A percentile compares a stretch with the other conserved stretches of the same genome.
phyloP scores from a whole-genome alignment of 37 sponge, comb jelly and placozoan species.

The Ephydatia muelleri region DNA sequence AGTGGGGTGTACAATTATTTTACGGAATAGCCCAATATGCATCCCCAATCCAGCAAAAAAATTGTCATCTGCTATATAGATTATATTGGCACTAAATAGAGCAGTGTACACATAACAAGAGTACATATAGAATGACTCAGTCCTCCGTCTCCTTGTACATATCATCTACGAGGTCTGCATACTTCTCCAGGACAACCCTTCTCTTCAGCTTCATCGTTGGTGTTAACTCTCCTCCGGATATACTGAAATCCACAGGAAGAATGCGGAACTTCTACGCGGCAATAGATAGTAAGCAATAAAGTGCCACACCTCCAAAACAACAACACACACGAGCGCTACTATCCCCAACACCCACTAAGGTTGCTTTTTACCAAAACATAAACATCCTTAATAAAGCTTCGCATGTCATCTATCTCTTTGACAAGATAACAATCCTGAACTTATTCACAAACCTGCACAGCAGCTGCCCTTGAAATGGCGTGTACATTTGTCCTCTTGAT shows the following conservation, averaged over 20 bases:
- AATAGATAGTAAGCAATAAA: background rate
- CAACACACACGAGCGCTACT: background rate
- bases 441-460: conserved; percentile 74
- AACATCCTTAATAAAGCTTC: no score
- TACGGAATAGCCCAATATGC: no score
- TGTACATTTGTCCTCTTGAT: conserved; percentile 67
- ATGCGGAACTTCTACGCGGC: conserved; percentile 81
- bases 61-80: no score
- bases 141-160: conserved; percentile 62
- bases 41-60: background rate
- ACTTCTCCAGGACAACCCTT: conserved; percentile 76
- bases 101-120: background rate
- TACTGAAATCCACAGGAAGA: conserved; percentile 77
- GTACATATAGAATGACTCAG: background rate
- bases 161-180: conserved; percentile 66
- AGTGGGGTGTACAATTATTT: no score
- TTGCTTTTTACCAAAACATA: no score
- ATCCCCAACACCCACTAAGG: no score
- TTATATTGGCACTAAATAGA: no score
- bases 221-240: conserved; percentile 72
- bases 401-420: no score
- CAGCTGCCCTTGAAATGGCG: conserved; percentile 57
- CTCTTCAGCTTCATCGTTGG: conserved; percentile 93
- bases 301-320: conserved; percentile 8
- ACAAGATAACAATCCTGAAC: no score